Evolutionary conservation across 2,888 invertebrate genomes (phyloP).

Genomic region (Gastracanthus pulcherrimus): DNA sequence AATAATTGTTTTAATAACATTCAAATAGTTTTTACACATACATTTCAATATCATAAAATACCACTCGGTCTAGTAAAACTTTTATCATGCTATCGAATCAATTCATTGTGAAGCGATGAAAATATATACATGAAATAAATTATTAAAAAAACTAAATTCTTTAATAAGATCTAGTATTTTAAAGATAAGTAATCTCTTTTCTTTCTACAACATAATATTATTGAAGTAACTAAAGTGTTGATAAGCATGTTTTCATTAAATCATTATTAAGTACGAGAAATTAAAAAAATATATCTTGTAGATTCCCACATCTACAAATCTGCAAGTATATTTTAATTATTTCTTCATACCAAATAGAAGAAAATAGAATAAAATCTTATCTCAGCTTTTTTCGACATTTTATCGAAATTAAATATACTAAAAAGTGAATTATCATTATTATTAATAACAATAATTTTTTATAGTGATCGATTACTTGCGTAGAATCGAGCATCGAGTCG

Average conservation of each 20-base stretch:
- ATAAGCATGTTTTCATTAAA: neutral
- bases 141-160: neutral
- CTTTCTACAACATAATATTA: too few relatives aligned
- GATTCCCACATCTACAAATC: too few relatives aligned
- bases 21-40: neutral
- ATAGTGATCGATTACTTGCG: neutral
- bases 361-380: neutral
- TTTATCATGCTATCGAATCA: neutral
- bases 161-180: conserved; percentile 39
- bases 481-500: conserved; percentile 26
- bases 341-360: neutral
- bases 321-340: too few relatives aligned
- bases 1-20: too few relatives aligned
- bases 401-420: too few relatives aligned
- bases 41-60: conserved; percentile 16
- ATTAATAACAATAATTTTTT: too few relatives aligned
- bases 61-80: neutral
- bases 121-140: conserved; percentile 9
- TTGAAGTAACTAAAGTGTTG: too few relatives aligned
- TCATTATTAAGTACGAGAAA: neutral
- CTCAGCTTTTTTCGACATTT: neutral
- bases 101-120: conserved; percentile 4
- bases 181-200: neutral
- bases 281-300: neutral
- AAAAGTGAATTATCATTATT: too few relatives aligned